Evolutionary conservation across 2,888 invertebrate species (phyloP).

Genomic region (Caenorhabditis angaria): DNA sequence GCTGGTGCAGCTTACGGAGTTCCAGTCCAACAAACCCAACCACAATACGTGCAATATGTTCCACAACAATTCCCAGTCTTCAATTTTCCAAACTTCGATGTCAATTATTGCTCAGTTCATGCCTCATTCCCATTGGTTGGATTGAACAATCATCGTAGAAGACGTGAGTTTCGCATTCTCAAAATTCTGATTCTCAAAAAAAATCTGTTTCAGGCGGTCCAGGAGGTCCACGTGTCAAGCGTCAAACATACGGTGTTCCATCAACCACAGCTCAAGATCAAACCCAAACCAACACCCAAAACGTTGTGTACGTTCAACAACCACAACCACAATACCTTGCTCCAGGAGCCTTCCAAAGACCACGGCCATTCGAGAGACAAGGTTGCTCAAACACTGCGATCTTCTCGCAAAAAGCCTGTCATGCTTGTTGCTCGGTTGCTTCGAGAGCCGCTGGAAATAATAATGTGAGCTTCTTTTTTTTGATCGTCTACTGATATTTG

Average conservation of each 20-base stretch:
- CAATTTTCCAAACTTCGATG: constrained; percentile 52
- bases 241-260: constrained; percentile 39
- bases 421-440: constrained; percentile 54
- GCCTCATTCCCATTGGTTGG: constrained; percentile 57
- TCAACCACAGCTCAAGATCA: constrained; percentile 18
- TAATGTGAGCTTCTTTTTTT: constrained; percentile 32
- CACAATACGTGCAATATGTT: background rate
- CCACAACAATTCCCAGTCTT: constrained; percentile 44
- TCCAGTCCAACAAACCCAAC: constrained; percentile 2
- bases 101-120: constrained; percentile 60
- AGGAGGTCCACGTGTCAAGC: constrained; percentile 18
- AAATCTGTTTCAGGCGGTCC: constrained; percentile 36
- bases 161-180: constrained; percentile 9
- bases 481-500: no score
- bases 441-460: constrained; percentile 43
- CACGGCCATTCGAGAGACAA: constrained; percentile 47
- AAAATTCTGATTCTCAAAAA: constrained; percentile 3
- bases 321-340: constrained; percentile 22
- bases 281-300: constrained; percentile 14
- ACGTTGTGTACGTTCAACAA: constrained; percentile 15
- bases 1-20: constrained; percentile 12
- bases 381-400: constrained; percentile 57
- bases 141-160: constrained; percentile 11
- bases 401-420: constrained; percentile 52
- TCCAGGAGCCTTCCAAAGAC: constrained; percentile 22